Evolutionary conservation across 1,140 invertebrate species (phyloP), one percentile per base, ranked within the genome.

Genomic region (Chymomyza costata): DNA sequence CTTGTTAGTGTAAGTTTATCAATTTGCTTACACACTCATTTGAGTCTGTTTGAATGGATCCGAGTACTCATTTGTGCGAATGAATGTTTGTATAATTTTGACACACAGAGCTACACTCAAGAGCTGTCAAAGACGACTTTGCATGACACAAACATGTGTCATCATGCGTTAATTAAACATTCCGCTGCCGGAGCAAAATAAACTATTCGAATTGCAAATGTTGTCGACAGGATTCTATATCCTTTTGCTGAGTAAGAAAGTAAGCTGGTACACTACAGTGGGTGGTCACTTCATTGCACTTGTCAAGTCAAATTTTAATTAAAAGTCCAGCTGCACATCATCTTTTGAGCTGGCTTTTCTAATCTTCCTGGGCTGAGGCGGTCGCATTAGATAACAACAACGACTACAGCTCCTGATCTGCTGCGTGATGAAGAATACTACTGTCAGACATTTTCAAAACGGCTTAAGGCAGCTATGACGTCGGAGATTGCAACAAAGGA

Each of bases 241-340:
- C 28, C 34, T 11, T 30, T 21, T 11, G 16, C 5, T n/a, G 14
- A 31, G 15, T 31, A 14, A 15, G 15, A 30, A 39, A 18, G 37
- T 14, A 1, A 8, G 40, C 6, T 2, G 19, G 10, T 25, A 44
- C n/a, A n/a, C n/a, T n/a, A n/a, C n/a, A n/a, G n/a, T n/a, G n/a
- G n/a, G 25, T 38, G 34, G 19, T 34, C 32, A 28, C 19, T 32
- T 5, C 38, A 39, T 13, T 25, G 21, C 16, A 35, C 61, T 18
- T 53, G 43, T 61, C 57, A 65, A 49, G 52, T 31, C 46, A 13
- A 43, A 31, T 53, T 65, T 63, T 63, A 63, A 65, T 65, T 65
- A 65, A 65, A 64, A 65, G 44, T 53, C 17, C 56, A 21, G 40
- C 28, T 11, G 13, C 19, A 19, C 32, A 21, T 48, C 32, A 28